These are phyloP conservation scores for Rhabdornis inornatus DNA, from an alignment of 2,113 vertebrate genomes.

Conservation along the genomic window DNA sequence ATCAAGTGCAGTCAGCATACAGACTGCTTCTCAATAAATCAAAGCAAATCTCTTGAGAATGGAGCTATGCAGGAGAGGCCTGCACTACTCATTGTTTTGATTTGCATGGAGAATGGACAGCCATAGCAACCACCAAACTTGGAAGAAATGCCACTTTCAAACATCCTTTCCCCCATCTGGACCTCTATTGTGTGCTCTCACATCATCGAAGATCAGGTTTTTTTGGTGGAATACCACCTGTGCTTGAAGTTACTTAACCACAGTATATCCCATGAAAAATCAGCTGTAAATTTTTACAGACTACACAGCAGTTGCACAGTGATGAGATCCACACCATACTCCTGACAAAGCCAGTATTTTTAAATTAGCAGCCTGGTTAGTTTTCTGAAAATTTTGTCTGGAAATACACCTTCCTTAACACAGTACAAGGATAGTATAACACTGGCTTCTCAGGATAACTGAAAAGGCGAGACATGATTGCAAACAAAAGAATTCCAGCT, in stretches of 20 bases:
- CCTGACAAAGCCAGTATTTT: background rate
- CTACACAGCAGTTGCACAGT: background rate
- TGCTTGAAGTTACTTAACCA: background rate
- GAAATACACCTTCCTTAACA: background rate
- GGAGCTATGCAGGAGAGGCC: background rate
- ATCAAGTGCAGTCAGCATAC: background rate
- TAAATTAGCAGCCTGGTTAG: background rate
- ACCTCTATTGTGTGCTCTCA: background rate
- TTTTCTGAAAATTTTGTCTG: background rate
- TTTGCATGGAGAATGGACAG: background rate
- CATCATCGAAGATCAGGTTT: rapidly evolving
- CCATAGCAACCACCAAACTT: background rate
- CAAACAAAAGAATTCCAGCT: background rate
- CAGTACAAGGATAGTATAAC: background rate
- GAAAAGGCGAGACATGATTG: background rate
- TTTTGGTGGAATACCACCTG: background rate
- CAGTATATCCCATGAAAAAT: background rate
- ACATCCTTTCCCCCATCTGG: background rate
- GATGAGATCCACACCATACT: background rate
- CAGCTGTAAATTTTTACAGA: background rate
- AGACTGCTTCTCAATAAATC: background rate
- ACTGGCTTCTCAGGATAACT: background rate
- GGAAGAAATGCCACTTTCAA: background rate
- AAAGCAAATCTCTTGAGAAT: background rate
- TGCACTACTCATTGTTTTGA: background rate